phyloP scores from a whole-genome alignment of 1,140 invertebrate genomes.

The Ceratina japonica region DNA sequence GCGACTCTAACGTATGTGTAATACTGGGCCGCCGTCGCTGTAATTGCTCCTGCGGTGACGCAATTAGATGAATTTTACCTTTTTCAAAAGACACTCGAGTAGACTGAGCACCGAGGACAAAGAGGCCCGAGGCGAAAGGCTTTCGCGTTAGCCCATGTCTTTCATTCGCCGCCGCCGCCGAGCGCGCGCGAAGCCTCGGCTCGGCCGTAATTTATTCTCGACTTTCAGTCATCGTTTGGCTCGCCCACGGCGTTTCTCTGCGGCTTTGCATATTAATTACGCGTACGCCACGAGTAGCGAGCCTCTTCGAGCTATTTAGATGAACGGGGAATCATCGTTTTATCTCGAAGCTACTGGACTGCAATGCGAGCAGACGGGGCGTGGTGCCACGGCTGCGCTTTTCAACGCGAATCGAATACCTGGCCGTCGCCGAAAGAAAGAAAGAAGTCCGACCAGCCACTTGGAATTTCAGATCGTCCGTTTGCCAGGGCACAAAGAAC shows the following conservation, averaged over 20 bases:
- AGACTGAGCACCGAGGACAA: background rate
- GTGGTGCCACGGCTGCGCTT: constrained; percentile 38
- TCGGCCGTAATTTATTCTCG: constrained; percentile 28
- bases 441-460: background rate
- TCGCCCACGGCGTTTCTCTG: constrained; percentile 9
- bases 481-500: background rate
- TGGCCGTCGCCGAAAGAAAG: no score
- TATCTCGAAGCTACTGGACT: constrained; percentile 22
- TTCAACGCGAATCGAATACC: constrained; percentile 6
- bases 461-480: background rate
- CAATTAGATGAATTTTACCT: background rate
- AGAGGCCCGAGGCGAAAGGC: background rate
- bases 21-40: background rate
- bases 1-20: no score
- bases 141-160: background rate
- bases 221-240: constrained; percentile 21
- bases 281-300: background rate
- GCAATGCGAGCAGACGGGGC: constrained; percentile 36
- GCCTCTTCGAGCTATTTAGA: constrained; percentile 12
- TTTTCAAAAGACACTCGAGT: background rate
- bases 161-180: background rate
- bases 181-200: background rate
- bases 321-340: constrained; percentile 12
- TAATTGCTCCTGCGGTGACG: background rate
- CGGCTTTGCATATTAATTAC: constrained; percentile 41